These are phyloP conservation scores for Poeciliopsis turneri DNA, from an alignment of 2,797 vertebrate genomes.

Conservation along the genomic window DNA sequence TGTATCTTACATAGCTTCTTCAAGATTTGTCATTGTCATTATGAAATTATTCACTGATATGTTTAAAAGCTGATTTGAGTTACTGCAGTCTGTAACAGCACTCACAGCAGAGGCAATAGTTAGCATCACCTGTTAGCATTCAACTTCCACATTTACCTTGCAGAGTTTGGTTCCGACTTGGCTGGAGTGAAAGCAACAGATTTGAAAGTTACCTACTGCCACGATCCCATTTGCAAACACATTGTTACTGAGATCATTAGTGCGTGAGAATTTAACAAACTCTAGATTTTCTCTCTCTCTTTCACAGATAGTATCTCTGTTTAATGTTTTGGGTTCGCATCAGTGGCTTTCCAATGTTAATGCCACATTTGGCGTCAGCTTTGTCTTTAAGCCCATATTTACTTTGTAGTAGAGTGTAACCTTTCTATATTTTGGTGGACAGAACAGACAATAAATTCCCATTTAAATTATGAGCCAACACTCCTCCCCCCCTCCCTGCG, in stretches of 20 bases:
- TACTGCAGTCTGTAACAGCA: background rate
- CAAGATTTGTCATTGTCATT: background rate
- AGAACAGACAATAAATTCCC: background rate
- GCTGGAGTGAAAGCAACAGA: background rate
- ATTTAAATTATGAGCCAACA: background rate
- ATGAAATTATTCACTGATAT: background rate
- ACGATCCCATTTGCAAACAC: too few species aligned
- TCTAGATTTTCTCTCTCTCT: background rate
- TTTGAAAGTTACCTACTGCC: background rate
- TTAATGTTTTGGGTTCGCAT: background rate
- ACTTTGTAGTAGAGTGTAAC: background rate
- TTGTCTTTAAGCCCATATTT: slow-evolving; percentile 1
- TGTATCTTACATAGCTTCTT: background rate
- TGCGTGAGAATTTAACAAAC: background rate
- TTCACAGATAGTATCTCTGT: background rate
- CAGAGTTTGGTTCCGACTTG: background rate
- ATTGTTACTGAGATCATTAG: background rate
- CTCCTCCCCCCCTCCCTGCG: background rate
- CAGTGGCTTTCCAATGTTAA: background rate
- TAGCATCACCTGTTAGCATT: background rate
- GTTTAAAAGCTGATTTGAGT: background rate
- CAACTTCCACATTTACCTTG: background rate
- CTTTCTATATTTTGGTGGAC: slow-evolving; percentile 9
- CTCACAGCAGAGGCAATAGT: background rate
- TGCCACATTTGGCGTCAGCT: background rate